Evolutionary conservation across 2,113 vertebrate genomes (phyloP).

Genomic region (Cebus imitator): DNA sequence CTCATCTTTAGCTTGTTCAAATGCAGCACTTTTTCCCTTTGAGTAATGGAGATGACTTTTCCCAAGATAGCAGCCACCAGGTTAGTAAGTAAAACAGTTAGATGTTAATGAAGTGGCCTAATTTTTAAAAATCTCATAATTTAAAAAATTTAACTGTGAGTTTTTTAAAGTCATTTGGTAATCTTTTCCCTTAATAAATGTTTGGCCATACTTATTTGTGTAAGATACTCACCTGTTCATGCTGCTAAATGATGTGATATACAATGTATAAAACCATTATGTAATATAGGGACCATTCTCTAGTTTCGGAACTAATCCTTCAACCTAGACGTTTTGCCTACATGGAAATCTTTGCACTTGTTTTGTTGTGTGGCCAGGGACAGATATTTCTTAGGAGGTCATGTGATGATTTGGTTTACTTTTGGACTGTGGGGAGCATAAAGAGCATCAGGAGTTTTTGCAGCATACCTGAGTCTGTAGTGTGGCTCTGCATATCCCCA

Average conservation of each 20-base stretch:
- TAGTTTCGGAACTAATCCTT: background rate
- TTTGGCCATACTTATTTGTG: background rate
- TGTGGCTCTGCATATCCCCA: background rate
- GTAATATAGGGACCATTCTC: background rate
- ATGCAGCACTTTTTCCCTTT: background rate
- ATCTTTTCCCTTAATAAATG: background rate
- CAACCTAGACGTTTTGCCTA: background rate
- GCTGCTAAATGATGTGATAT: background rate
- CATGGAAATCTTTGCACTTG: background rate
- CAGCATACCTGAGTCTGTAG: background rate
- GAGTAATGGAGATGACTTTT: constrained; percentile 25
- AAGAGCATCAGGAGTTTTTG: background rate
- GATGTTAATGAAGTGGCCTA: constrained; percentile 5
- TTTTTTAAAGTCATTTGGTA: background rate
- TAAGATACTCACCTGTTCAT: background rate
- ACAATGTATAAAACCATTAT: background rate
- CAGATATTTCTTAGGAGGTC: background rate
- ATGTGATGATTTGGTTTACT: background rate
- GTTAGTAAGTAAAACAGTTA: constrained; percentile 30
- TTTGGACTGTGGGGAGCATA: background rate
- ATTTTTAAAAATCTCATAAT: background rate
- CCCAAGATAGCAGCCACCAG: background rate
- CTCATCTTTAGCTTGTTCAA: background rate
- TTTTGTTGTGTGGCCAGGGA: background rate
- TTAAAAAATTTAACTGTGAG: background rate